Evolutionary conservation across 2,113 vertebrate species (phyloP).

Genomic region (Smithornis capensis): DNA sequence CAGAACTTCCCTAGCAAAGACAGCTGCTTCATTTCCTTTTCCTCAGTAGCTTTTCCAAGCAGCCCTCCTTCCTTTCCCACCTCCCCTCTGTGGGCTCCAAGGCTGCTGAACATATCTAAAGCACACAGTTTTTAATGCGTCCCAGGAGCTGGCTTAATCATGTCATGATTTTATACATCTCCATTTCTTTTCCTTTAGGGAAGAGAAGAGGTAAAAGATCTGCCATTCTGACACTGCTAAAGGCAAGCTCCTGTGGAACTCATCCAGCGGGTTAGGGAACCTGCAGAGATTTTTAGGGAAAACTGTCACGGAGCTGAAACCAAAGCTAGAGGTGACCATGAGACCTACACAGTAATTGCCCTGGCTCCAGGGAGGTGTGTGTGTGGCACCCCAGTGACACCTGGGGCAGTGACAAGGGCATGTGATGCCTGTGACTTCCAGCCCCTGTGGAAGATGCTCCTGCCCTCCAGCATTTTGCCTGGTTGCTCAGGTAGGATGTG

Average conservation of each 20-base stretch:
- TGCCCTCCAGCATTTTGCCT: neutral
- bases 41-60: neutral
- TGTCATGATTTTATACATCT: neutral
- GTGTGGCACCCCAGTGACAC: neutral
- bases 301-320: neutral
- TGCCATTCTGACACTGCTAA: neutral
- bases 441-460: neutral
- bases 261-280: neutral
- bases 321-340: neutral
- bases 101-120: neutral
- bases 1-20: neutral
- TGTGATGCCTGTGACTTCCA: neutral
- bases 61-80: neutral
- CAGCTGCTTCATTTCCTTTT: neutral
- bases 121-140: neutral
- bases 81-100: neutral
- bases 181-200: neutral
- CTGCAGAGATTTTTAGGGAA: neutral
- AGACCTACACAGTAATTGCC: neutral
- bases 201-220: neutral
- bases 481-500: fast-evolving
- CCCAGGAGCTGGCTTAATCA: neutral
- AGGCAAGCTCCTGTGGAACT: neutral
- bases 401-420: neutral
- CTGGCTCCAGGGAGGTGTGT: neutral